phyloP scores from a whole-genome alignment of 2,113 vertebrate species.

The Gymnogyps californianus region DNA sequence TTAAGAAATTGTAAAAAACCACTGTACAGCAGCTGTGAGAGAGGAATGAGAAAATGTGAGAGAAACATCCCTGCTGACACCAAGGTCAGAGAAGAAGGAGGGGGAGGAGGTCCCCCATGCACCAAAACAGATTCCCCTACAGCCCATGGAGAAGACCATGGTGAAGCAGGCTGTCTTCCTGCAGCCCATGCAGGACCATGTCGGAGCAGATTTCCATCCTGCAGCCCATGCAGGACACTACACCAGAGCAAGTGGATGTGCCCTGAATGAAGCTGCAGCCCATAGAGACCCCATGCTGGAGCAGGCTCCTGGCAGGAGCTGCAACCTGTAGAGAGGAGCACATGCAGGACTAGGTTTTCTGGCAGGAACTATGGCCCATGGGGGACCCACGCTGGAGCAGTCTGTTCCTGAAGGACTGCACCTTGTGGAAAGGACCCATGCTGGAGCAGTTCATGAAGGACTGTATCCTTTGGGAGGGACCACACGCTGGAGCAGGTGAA shows the following conservation, averaged over 20 bases:
- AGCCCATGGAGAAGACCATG: neutral
- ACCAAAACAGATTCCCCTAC: neutral
- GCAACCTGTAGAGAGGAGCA: fast-evolving
- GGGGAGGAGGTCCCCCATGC: fast-evolving
- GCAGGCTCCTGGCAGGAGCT: neutral
- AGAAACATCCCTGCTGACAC: neutral
- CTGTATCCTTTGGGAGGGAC: neutral
- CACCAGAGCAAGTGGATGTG: neutral
- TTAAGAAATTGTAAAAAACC: neutral
- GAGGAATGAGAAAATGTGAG: neutral
- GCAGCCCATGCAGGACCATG: neutral
- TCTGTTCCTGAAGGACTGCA: neutral
- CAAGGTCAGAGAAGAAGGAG: neutral
- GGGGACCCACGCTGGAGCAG: neutral
- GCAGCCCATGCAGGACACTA: neutral
- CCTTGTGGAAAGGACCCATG: neutral
- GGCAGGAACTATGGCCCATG: fast-evolving
- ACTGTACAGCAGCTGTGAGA: neutral
- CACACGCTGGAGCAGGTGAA: neutral
- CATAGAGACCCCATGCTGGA: fast-evolving
- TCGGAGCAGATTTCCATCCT: neutral
- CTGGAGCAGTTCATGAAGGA: neutral
- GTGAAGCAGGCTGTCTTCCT: neutral
- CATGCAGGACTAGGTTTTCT: neutral
- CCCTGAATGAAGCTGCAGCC: neutral